A percentile compares a stretch with the other conserved stretches of the same genome.
phyloP scores from a whole-genome alignment of 2,113 vertebrate genomes.

The Gopherus evgoodei region DNA sequence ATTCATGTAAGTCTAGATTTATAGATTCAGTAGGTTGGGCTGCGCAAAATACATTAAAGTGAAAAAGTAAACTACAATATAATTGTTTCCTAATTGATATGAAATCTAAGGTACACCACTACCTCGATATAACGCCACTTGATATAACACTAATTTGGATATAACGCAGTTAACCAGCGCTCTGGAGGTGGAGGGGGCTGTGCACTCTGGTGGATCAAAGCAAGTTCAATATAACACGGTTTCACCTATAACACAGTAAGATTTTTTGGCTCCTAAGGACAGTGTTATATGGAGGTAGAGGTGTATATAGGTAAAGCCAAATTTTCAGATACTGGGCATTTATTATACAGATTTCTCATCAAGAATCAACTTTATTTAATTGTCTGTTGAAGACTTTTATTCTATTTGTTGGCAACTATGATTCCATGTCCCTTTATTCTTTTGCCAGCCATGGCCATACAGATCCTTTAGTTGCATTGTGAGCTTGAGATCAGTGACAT shows the following conservation, averaged over 20 bases:
- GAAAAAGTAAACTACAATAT: neutral
- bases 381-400: neutral
- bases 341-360: neutral
- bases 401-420: neutral
- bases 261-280: too few species aligned
- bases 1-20: neutral
- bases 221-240: too few species aligned
- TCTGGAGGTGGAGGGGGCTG: too few species aligned
- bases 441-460: neutral
- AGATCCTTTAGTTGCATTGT: neutral
- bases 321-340: neutral
- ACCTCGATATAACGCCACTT: too few species aligned
- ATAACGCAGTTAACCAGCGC: too few species aligned
- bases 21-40: neutral
- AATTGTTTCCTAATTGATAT: neutral
- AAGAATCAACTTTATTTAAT: neutral
- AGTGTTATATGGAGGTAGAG: too few species aligned
- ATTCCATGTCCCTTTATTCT: neutral
- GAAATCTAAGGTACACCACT: neutral
- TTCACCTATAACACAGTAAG: too few species aligned
- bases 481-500: neutral
- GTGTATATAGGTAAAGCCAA: neutral
- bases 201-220: too few species aligned
- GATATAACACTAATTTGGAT: too few species aligned
- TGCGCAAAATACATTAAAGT: neutral